phyloP scores from a whole-genome alignment of 2,888 invertebrate species.

The Cantharis nigra region DNA sequence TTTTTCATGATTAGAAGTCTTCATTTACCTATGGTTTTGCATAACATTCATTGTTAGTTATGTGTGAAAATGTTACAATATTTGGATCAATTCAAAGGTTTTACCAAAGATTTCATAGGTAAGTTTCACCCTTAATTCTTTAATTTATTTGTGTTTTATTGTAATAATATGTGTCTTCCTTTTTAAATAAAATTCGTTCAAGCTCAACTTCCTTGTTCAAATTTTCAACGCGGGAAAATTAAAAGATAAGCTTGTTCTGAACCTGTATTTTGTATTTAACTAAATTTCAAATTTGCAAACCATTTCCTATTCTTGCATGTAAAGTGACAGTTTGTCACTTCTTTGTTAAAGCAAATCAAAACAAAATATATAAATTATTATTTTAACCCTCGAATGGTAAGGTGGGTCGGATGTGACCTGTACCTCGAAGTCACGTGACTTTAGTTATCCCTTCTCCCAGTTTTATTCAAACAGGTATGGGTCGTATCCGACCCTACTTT shows the following conservation, averaged over 20 bases:
- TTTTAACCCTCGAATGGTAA: no score
- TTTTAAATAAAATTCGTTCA: not conserved
- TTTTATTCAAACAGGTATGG: no score
- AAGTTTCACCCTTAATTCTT: constrained; percentile 6
- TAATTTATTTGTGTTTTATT: not conserved
- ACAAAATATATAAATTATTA: no score
- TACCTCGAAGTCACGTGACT: no score
- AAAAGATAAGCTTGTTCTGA: not conserved
- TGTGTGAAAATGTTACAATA: constrained; percentile 28
- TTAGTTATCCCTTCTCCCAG: no score
- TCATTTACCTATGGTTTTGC: not conserved
- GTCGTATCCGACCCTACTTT: no score
- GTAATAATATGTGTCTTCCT: not conserved
- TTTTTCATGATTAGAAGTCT: not conserved
- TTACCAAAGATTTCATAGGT: constrained; percentile 31
- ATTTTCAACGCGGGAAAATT: not conserved
- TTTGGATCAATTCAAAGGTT: constrained; percentile 19
- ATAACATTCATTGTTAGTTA: not conserved
- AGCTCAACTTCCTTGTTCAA: not conserved
- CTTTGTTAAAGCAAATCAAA: no score
- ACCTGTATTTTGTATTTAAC: not conserved
- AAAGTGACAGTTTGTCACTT: no score
- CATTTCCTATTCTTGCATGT: no score
- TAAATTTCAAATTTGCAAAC: not conserved
- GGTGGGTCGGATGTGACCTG: no score